A percentile compares a stretch with the other conserved stretches of the same genome.
Evolutionary conservation across 2,113 vertebrate species (phyloP).

Genomic region (Saimiri boliviensis): DNA sequence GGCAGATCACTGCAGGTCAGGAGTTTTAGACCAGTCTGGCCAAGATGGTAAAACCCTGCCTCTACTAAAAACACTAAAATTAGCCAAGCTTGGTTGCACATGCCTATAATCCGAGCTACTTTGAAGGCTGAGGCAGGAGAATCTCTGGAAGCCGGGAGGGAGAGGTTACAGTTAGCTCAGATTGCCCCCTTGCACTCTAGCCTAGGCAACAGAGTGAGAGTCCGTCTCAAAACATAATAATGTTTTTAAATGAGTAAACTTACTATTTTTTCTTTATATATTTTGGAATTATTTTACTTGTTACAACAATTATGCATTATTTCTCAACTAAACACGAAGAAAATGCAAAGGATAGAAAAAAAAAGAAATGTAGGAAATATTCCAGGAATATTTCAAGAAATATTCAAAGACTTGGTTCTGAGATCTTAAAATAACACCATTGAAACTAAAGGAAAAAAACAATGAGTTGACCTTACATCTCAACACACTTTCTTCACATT

Average conservation of each 20-base stretch:
- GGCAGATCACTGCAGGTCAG: no score
- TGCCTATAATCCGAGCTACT: no score
- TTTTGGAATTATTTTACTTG: not conserved
- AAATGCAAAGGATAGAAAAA: not conserved
- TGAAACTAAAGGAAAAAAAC: not conserved
- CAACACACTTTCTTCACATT: not conserved
- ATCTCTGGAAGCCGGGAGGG: no score
- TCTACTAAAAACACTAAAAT: no score
- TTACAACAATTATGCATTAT: not conserved
- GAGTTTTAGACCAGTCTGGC: no score
- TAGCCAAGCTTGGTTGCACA: no score
- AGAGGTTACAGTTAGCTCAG: no score
- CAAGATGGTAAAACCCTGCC: no score
- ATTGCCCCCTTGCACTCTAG: no score
- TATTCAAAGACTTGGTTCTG: not conserved
- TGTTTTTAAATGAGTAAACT: not conserved
- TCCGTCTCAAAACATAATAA: no score
- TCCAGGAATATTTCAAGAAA: not conserved
- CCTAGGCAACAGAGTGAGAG: no score
- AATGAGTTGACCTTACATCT: not conserved
- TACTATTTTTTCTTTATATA: not conserved
- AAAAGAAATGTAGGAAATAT: not conserved
- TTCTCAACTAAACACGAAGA: not conserved
- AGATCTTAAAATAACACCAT: not conserved
- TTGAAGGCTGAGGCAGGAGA: no score